Conservation (phyloP, 2,113 vertebrate species). For the Daubentonia madagascariensis region DNA sequence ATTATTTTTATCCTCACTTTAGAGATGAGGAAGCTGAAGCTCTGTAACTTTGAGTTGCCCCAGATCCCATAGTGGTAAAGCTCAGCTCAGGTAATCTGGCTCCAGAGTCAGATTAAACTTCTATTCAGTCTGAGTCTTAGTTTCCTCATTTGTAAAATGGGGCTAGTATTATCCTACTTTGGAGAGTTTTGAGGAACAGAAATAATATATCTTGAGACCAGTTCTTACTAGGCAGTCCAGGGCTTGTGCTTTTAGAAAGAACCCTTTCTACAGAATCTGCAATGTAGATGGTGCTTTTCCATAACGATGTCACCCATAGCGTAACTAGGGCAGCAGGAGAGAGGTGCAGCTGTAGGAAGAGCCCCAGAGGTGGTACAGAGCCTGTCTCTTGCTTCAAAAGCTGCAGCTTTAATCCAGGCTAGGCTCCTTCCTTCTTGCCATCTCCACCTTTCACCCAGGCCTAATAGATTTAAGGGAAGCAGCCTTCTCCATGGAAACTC, state of each 20-base stretch:
- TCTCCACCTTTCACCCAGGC: slow-evolving; percentile 16
- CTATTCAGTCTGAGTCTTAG: neutral
- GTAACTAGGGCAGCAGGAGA: neutral
- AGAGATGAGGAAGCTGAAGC: neutral
- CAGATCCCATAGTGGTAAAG: neutral
- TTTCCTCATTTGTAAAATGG: slow-evolving; percentile 36
- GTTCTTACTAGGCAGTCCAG: neutral
- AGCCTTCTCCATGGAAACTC: slow-evolving; percentile 58
- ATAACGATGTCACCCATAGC: neutral
- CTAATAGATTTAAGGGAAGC: slow-evolving; percentile 41
- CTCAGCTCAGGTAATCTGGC: neutral
- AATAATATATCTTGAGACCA: neutral
- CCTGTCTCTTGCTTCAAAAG: neutral
- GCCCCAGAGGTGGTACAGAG: neutral
- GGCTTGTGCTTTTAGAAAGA: slow-evolving; percentile 38
- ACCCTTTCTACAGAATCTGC: neutral
- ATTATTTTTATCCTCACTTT: slow-evolving; percentile 23
- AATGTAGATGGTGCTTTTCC: neutral
- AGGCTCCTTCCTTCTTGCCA: neutral
- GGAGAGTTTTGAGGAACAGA: neutral
- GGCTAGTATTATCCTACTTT: slow-evolving; percentile 1
- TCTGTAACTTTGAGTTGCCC: neutral
- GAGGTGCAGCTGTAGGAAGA: neutral
- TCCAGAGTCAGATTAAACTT: neutral
- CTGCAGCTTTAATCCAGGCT: slow-evolving; percentile 33